Base-by-base conservation (phyloP, 2,113 vertebrate species). In the Pica pica region DNA sequence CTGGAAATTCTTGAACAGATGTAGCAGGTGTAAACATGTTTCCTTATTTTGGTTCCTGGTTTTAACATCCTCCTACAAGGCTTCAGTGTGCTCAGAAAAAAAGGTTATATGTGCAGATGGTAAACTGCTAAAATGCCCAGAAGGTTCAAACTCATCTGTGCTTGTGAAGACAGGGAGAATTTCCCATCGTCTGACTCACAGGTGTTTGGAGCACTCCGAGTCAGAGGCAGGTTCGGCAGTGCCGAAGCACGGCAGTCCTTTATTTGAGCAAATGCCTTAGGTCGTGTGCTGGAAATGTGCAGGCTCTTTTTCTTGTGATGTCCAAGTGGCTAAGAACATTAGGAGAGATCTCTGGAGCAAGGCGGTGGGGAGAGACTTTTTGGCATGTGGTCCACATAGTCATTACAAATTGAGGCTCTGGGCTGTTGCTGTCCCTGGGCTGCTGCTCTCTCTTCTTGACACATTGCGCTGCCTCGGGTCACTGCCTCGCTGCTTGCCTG, bases 41-140 rank as follows among this genome's bases (percentile, higher is more conserved):
- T 98, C 96, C 94, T 96, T 97, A 95, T 97, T 97, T 97, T 92
- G 83, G 90, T 97, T 96, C 83, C 92, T 91, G 95, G 93, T 87
- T 97, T 98, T 97, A 98, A 97, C 97, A 97, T 97, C 96, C 96
- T 98, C 96, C 97, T 97, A 70, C 97, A 98, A 98, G 97, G 94
- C 83, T 95, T 97, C 96, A 97, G 79, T 79, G 93, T 84, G 70
- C 89, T 96, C 82, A 89, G 87, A 84, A 90, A 88, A 91, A 91
- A 97, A 96, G 97, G 97, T 98, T 98, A 94, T 97, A 67, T 73
- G 97, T 97, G 94, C 98, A 98, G 98, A 98, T 98, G 98, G 98
- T 96, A 98, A 98, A 98, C 96, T 97, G 97, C 92, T 93, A 89
- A 97, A 97, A 98, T 97, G 97, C 98, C 98, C 98, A 98, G 95